These are phyloP conservation scores for Ispidina picta DNA, from an alignment of 2,797 vertebrate genomes.

Conservation along the genomic window DNA sequence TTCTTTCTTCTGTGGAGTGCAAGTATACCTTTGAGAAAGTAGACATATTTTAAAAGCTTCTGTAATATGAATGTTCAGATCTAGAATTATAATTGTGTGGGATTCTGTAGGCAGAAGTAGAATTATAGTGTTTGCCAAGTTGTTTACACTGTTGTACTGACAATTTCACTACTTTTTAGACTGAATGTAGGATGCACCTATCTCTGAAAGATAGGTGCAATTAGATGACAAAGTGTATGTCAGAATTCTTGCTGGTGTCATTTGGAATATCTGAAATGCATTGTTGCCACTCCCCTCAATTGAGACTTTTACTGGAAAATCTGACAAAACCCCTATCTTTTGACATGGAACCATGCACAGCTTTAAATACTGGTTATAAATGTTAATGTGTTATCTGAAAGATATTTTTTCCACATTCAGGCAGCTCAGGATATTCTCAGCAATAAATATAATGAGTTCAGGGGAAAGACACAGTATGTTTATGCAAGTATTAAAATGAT, in stretches of 20 bases:
- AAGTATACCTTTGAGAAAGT: not conserved
- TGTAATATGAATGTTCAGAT: not conserved
- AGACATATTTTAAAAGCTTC: not conserved
- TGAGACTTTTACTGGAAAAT: not conserved
- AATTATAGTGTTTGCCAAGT: not conserved
- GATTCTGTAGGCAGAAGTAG: not conserved
- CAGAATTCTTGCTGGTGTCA: not conserved
- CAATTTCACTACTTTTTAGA: not conserved
- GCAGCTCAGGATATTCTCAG: slow-evolving; percentile 22
- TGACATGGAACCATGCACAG: slow-evolving; percentile 16
- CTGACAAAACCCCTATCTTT: slow-evolving; percentile 43
- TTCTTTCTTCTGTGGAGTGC: not conserved
- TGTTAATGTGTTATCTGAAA: slow-evolving; percentile 55
- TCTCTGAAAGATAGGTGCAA: not conserved
- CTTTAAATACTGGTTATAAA: slow-evolving; percentile 61
- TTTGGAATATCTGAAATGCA: not conserved
- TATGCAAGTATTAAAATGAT: slow-evolving; percentile 57
- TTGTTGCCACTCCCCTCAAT: not conserved
- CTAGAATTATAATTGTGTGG: not conserved
- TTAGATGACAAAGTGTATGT: slow-evolving; percentile 5
- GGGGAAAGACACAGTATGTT: slow-evolving; percentile 4
- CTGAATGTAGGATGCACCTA: not conserved
- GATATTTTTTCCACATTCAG: slow-evolving; percentile 47
- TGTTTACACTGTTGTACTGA: not conserved
- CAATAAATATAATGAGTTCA: slow-evolving; percentile 43